Conservation (phyloP, 2,888 invertebrate species). For the Clanis bilineata region DNA sequence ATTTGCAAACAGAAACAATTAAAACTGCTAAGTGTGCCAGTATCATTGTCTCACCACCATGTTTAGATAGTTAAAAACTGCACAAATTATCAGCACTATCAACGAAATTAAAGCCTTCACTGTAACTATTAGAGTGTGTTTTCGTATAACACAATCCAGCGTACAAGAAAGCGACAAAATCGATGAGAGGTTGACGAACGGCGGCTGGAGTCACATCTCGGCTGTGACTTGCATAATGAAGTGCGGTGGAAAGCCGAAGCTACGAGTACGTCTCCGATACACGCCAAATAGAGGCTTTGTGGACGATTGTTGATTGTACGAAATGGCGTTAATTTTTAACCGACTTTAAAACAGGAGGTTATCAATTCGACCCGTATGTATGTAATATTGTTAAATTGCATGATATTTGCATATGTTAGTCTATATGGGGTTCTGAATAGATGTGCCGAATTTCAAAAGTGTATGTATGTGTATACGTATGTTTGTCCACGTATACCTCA, state of each 20-base stretch:
- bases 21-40: not conserved
- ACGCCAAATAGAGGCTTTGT: not conserved
- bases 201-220: slow-evolving; percentile 15
- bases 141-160: not conserved
- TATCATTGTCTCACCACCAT: not conserved
- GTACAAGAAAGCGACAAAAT: slow-evolving; percentile 28
- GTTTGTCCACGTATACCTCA: too few relatives aligned
- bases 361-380: too few relatives aligned
- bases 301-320: not conserved
- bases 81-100: not conserved
- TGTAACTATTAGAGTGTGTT: not conserved
- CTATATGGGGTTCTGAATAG: too few relatives aligned
- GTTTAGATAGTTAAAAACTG: slow-evolving; percentile 1
- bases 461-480: too few relatives aligned
- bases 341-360: too few relatives aligned
- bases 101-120: not conserved
- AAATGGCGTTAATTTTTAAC: not conserved
- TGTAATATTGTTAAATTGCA: too few relatives aligned
- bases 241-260: not conserved
- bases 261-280: not conserved
- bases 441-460: too few relatives aligned
- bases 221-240: slow-evolving; percentile 17
- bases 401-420: too few relatives aligned
- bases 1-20: not conserved
- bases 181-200: slow-evolving; percentile 49